phyloP scores from a whole-genome alignment of 2,113 vertebrate genomes.

The Ammodytes dubius region DNA sequence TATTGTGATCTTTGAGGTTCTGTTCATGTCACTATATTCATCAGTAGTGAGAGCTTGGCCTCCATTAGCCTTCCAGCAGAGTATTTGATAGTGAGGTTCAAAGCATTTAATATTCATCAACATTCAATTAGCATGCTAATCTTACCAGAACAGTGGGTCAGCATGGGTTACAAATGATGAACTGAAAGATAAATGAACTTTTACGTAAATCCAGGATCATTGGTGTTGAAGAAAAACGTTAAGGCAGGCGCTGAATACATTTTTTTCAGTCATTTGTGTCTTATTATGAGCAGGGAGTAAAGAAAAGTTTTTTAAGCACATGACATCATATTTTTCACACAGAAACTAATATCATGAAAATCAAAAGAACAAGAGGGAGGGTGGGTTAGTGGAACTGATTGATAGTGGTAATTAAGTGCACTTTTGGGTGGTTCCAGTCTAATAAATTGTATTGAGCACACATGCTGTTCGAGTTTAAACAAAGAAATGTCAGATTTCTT shows the following conservation, averaged over 20 bases:
- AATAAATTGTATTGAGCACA: too few relatives aligned
- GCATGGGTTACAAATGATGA: conserved; percentile 26
- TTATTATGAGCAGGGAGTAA: too few relatives aligned
- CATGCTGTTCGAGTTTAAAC: neutral
- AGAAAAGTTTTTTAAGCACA: too few relatives aligned
- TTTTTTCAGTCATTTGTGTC: neutral
- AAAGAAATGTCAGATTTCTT: neutral
- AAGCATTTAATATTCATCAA: conserved; percentile 42
- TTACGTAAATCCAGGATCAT: neutral
- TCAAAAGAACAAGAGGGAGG: too few relatives aligned
- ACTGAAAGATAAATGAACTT: conserved; percentile 25
- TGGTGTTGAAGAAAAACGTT: neutral
- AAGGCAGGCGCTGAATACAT: neutral
- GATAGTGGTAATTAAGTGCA: too few relatives aligned
- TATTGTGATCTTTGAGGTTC: conserved; percentile 65
- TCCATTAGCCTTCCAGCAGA: conserved; percentile 67
- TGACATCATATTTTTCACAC: too few relatives aligned
- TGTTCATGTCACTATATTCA: conserved; percentile 67
- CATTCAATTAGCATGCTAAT: conserved; percentile 63
- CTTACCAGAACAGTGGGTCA: conserved; percentile 27
- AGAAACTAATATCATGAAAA: too few relatives aligned
- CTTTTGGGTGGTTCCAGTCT: too few relatives aligned
- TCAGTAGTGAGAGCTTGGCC: conserved; percentile 57
- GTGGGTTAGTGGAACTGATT: too few relatives aligned
- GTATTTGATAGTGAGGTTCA: conserved; percentile 43